Base-by-base conservation (phyloP, 2,888 invertebrate genomes). In the Dryococelus australis region DNA sequence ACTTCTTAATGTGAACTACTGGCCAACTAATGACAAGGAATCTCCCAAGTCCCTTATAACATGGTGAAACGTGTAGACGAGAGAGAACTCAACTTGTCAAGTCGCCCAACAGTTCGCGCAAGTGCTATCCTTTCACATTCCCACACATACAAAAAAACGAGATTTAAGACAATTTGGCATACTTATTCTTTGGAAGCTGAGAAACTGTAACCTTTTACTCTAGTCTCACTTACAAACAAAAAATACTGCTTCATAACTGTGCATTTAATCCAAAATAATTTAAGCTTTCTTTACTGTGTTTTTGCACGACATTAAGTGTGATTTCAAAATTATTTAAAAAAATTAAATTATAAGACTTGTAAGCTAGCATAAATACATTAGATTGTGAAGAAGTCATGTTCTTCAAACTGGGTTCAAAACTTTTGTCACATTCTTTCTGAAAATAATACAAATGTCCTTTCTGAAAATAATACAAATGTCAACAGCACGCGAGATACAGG, bases 1-100 rank as follows among this genome's bases (percentile, higher is more conserved):
- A 35, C 35, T 3, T 4, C 35, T 3, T 65, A n/a, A n/a, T 65
- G n/a, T 24, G 24, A 65, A 20, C 65, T 24, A n/a, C 24, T 65
- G 65, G 20, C n/a, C 65, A 65, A 65, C 65, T 20, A 51, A 35
- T 47, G 16, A 65, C 65, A 65, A 65, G 65, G 24, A 65, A 65
- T 65, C 65, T 65, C 65, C 10, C 65, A 65, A n/a, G 65, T 24
- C 65, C 65, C 65, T 65, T 65, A 65, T 65, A 65, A 65, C 65
- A 65, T 65, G 65, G 65, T 65, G 65, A 65, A 65, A 65, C 65
- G 65, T 65, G 65, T 65, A 65, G 65, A 65, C 65, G 65, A 65
- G 65, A 65, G 65, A 65, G 65, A n/a, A 65, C 65, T 65, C 65
- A 9, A 65, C 65, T 8, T 65, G 16, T 65, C 65, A 20, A 65